These are phyloP conservation scores for Hypolimnas misippus DNA, from an alignment of 2,888 invertebrate species.

Conservation along the genomic window DNA sequence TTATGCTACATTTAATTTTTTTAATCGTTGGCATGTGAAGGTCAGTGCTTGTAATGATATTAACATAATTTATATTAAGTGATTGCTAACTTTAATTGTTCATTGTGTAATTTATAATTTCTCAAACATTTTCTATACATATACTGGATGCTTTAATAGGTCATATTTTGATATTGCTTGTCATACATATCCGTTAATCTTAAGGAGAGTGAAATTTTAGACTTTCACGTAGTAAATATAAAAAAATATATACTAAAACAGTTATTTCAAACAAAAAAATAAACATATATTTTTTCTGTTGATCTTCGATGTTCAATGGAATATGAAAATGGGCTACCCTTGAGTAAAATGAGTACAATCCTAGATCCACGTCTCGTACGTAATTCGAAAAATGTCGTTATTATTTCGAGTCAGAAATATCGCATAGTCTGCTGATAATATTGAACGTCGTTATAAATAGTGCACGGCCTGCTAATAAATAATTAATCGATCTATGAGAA, in stretches of 20 bases:
- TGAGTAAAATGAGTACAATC: too few relatives aligned
- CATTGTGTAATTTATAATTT: neutral
- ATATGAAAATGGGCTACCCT: too few relatives aligned
- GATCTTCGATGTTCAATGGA: too few relatives aligned
- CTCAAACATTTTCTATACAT: neutral
- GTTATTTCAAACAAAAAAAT: too few relatives aligned
- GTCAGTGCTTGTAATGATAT: constrained; percentile 2
- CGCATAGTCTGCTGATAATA: neutral
- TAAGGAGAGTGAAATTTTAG: too few relatives aligned
- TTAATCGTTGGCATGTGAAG: constrained; percentile 18
- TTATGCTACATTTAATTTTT: constrained; percentile 23
- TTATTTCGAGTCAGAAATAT: neutral
- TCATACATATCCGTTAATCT: too few relatives aligned
- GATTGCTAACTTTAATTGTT: constrained; percentile 7
- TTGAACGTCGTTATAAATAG: neutral
- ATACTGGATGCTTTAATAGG: neutral
- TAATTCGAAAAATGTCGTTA: too few relatives aligned
- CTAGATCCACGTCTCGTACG: too few relatives aligned
- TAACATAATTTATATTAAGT: neutral
- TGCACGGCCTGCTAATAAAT: neutral
- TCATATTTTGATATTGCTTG: too few relatives aligned
- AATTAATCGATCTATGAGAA: constrained; percentile 4
- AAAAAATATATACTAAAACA: too few relatives aligned
- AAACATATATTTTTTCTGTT: too few relatives aligned
- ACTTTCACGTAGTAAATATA: too few relatives aligned